Conservation (phyloP, 2,113 vertebrate species). For the Gavialis gangeticus region DNA sequence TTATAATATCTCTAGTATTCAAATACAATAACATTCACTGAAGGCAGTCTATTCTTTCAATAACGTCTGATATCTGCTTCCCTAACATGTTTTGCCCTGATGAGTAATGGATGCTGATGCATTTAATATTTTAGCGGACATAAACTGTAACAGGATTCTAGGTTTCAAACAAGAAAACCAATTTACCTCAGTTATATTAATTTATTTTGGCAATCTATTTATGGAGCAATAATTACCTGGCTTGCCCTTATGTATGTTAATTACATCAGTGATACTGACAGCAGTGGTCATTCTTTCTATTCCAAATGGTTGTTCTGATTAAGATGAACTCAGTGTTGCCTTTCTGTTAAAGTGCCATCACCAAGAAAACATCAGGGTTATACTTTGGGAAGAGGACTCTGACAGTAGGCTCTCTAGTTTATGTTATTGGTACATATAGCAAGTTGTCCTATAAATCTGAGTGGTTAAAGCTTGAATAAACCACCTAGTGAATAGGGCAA, state of each 20-base stretch:
- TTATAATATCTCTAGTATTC: neutral
- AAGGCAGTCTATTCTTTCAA: neutral
- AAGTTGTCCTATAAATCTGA: conserved; percentile 33
- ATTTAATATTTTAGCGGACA: neutral
- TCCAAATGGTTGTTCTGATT: neutral
- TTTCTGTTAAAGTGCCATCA: neutral
- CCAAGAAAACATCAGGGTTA: conserved; percentile 26
- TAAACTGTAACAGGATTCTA: neutral
- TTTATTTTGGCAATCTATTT: neutral
- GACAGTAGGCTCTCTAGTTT: conserved; percentile 38
- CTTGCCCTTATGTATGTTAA: neutral
- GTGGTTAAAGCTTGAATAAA: conserved; percentile 20
- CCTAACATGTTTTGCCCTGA: neutral
- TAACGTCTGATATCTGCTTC: neutral
- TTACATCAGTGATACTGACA: neutral
- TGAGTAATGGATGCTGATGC: neutral
- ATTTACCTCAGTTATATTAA: neutral
- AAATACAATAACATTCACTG: neutral
- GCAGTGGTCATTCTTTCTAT: neutral
- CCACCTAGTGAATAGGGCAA: neutral
- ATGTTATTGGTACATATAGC: conserved; percentile 22
- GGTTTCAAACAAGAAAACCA: neutral
- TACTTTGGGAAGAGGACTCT: conserved; percentile 36
- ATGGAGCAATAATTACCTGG: conserved; percentile 33
- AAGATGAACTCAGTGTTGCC: neutral